Base-by-base conservation (phyloP, 2,113 vertebrate species). In the Nothobranchius furzeri region DNA sequence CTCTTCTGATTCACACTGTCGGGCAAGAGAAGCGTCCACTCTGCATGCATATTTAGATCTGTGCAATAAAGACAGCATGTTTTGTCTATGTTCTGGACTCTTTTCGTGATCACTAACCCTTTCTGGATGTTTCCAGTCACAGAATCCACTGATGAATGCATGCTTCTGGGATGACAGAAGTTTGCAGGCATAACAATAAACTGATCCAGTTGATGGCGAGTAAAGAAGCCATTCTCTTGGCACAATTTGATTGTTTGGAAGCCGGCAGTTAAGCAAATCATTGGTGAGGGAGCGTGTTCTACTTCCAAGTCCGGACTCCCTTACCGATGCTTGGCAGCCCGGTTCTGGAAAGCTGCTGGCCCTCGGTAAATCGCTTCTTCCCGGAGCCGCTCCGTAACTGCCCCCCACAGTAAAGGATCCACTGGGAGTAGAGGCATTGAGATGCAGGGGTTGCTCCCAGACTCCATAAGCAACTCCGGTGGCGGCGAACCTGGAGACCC, bases 41-140 rank as follows among this genome's bases (percentile, higher is more conserved):
- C 52, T 35, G 52, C 25, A 54, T 54, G 52, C 14, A 40, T 40
- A 40, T 56, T 56, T 40, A 37, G 54, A 56, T 7, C 54, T 36
- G 13, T 36, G 35, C 2, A n/a, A 42, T 17, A 20, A n/a, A 57
- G 9, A 58, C 54, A 59, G 14, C 55, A 68, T 58, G 6, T 51
- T 51, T 59, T 51, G 66, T 59, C 64, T 40, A 9, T 42, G 46
- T 57, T 68, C 30, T 49, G 46, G 45, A 58, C 46, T 49, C 35
- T 58, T 50, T 68, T 50, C 30, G 2, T 1, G 30, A 30, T 30
- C 30, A 30, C 30, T 30, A 25, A 58, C 17, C 20, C 47, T 52
- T 17, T 60, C 17, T 52, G 56, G 37, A 35, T 60, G 66, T 59
- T 60, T 68, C 36, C 56, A 59, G 10, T 51, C 20, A 17, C 36